Conservation (phyloP, 2,113 vertebrate species). For the Litocranius walleri region DNA sequence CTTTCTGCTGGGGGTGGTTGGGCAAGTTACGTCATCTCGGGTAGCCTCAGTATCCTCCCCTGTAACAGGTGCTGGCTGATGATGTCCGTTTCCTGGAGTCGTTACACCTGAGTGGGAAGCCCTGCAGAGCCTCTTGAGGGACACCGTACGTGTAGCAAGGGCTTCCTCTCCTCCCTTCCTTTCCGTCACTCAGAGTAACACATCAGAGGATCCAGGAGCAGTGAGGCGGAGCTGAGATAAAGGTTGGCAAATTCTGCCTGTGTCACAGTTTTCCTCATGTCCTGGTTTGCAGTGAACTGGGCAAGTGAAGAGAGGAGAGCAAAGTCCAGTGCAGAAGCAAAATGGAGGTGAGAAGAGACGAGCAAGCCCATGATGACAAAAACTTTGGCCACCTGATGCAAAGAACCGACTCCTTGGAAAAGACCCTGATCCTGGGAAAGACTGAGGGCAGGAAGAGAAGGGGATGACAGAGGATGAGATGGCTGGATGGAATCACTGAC, state of each 20-base stretch:
- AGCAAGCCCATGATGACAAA: background rate
- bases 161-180: background rate
- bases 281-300: background rate
- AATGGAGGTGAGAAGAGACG: background rate
- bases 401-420: background rate
- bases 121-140: background rate
- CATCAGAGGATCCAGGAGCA: background rate
- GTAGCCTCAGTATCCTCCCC: background rate
- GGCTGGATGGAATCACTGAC: background rate
- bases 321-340: background rate
- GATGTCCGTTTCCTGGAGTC: background rate
- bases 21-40: background rate
- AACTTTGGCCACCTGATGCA: background rate
- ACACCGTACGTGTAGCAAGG: background rate
- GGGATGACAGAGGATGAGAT: background rate
- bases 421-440: background rate
- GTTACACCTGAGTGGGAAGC: background rate
- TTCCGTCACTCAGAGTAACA: background rate
- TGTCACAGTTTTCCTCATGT: background rate
- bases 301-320: background rate
- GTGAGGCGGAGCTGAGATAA: background rate
- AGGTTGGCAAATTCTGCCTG: background rate
- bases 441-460: background rate
- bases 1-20: background rate
- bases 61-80: background rate